These are phyloP conservation scores for Drosophila carrolli DNA, from an alignment of 1,140 invertebrate genomes.

Conservation along the genomic window DNA sequence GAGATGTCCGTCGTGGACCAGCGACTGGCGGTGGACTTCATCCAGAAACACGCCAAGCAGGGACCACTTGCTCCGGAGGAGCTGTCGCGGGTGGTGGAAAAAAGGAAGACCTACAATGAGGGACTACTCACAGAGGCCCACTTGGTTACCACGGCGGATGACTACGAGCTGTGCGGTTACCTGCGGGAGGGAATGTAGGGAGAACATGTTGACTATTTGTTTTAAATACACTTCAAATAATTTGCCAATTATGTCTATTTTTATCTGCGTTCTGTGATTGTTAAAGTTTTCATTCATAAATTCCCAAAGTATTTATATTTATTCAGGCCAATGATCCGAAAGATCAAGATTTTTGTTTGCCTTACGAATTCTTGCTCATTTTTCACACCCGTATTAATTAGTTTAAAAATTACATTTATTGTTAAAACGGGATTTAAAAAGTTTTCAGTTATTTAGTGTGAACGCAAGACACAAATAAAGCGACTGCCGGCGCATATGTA, in stretches of 20 bases:
- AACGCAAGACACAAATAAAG: background rate
- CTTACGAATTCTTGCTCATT: too few species aligned
- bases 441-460: background rate
- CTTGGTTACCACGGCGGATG: constrained; percentile 85
- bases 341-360: too few species aligned
- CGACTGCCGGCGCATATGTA: too few species aligned
- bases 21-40: constrained; percentile 87
- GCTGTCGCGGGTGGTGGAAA: constrained; percentile 88
- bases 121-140: constrained; percentile 86
- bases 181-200: constrained; percentile 55
- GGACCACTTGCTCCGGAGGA: constrained; percentile 86
- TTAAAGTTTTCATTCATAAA: too few species aligned
- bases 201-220: constrained; percentile 30
- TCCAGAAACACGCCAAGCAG: constrained; percentile 87
- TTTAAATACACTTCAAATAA: constrained; percentile 43
- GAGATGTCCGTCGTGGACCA: constrained; percentile 90
- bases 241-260: background rate
- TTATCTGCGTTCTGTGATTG: too few species aligned
- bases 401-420: too few species aligned
- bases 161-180: constrained; percentile 86
- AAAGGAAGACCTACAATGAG: constrained; percentile 86
- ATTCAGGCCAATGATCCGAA: too few species aligned
- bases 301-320: too few species aligned
- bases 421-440: too few species aligned
- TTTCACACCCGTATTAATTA: too few species aligned